Evolutionary conservation across 2,888 invertebrate species (phyloP).

Genomic region (Torymus aiolomorphi): DNA sequence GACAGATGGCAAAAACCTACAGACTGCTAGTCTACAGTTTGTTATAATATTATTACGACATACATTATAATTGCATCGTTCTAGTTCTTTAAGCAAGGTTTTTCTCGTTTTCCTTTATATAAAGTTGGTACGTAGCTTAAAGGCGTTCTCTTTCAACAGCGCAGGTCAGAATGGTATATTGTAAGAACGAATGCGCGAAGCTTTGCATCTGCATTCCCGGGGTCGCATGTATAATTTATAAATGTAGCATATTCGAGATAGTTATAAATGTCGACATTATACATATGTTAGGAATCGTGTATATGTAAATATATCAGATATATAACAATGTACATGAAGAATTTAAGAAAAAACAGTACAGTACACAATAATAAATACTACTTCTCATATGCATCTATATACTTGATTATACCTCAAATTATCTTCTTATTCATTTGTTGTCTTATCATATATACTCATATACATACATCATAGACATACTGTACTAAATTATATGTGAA

Average conservation of each 20-base stretch:
- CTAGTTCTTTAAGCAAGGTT: slow-evolving; percentile 8
- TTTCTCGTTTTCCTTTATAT: slow-evolving; percentile 4
- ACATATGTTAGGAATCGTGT: slow-evolving; percentile 66
- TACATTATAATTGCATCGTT: slow-evolving; percentile 5
- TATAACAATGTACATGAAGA: slow-evolving; percentile 70
- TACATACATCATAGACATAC: slow-evolving; percentile 63
- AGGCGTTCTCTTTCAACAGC: slow-evolving; percentile 38
- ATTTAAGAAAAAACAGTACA: slow-evolving; percentile 70
- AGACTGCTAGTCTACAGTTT: slow-evolving; percentile 33
- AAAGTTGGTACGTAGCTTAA: slow-evolving; percentile 47
- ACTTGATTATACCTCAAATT: slow-evolving; percentile 66
- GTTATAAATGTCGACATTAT: slow-evolving; percentile 66
- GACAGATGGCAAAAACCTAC: slow-evolving; percentile 59
- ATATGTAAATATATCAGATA: slow-evolving; percentile 65
- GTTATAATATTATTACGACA: not conserved
- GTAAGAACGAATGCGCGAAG: slow-evolving; percentile 64
- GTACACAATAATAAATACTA: slow-evolving; percentile 74
- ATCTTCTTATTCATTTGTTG: slow-evolving; percentile 60
- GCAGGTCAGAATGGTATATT: slow-evolving; percentile 50
- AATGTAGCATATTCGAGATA: slow-evolving; percentile 68
- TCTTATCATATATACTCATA: slow-evolving; percentile 59
- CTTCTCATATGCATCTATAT: slow-evolving; percentile 69
- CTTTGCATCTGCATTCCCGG: slow-evolving; percentile 73
- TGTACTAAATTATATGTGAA: slow-evolving; percentile 63
- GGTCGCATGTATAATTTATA: slow-evolving; percentile 68